These are phyloP conservation scores for Lophura swinhoii DNA, from an alignment of 2,797 vertebrate species.

Conservation along the genomic window DNA sequence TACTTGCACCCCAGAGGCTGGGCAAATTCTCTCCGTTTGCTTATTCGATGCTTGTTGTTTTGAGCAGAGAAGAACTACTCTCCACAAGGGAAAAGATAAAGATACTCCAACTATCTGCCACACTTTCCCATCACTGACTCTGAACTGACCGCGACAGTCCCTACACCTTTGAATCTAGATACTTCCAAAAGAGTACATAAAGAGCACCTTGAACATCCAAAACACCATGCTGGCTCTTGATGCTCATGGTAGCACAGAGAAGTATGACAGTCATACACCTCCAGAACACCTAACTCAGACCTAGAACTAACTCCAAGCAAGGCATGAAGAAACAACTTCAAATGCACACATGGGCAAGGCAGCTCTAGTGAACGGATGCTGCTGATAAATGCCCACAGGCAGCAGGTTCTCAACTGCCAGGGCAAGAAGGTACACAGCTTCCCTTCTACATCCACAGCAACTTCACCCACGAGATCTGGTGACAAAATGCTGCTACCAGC, in stretches of 20 bases:
- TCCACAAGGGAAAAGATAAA: not conserved
- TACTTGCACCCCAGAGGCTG: not conserved
- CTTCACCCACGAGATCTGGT: not conserved
- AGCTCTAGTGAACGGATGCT: accelerated
- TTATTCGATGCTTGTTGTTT: not conserved
- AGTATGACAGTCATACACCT: accelerated
- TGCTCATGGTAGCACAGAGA: not conserved
- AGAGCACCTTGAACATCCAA: not conserved
- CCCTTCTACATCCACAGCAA: not conserved
- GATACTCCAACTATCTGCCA: not conserved
- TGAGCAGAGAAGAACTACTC: not conserved
- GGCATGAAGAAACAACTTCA: not conserved
- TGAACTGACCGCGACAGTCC: not conserved
- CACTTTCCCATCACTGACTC: accelerated
- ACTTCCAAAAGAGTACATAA: accelerated
- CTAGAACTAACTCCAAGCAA: not conserved
- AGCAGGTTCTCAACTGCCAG: not conserved
- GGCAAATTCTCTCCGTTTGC: not conserved
- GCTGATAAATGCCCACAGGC: accelerated
- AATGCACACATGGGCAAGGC: not conserved
- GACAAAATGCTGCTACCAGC: not conserved
- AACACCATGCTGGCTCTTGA: not conserved
- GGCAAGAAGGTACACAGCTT: not conserved
- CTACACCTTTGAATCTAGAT: not conserved
- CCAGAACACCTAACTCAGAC: not conserved